phyloP scores from a whole-genome alignment of 2,888 invertebrate genomes.

The Ptilodon capucinus region DNA sequence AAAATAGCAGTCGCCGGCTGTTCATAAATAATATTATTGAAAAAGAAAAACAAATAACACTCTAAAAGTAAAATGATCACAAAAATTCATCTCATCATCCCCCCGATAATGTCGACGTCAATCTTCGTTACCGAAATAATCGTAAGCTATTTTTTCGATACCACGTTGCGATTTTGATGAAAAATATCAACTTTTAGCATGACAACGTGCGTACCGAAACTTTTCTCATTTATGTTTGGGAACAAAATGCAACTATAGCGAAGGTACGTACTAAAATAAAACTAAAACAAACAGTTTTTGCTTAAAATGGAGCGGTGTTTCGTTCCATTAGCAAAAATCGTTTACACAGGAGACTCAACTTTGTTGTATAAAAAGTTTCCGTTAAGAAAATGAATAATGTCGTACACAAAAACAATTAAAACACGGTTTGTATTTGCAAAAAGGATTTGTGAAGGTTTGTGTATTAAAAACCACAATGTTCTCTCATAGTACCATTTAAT shows the following conservation, averaged over 20 bases:
- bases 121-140: neutral
- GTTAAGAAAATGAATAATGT: conserved; percentile 1
- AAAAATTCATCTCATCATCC: neutral
- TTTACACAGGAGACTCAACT: no score
- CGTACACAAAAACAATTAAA: no score
- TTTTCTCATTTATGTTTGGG: conserved; percentile 42
- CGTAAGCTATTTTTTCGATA: neutral
- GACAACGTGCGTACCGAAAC: conserved; percentile 26
- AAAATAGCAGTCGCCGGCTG: neutral
- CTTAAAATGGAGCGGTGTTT: conserved; percentile 7
- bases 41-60: neutral
- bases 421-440: no score
- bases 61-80: no score
- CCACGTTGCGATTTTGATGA: no score
- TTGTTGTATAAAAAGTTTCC: neutral
- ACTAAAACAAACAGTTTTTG: conserved; percentile 18
- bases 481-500: no score
- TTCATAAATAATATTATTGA: neutral
- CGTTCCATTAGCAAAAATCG: no score
- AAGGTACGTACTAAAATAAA: no score
- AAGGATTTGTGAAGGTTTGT: no score
- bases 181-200: conserved; percentile 8
- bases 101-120: neutral
- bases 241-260: conserved; percentile 31
- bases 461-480: no score